A percentile compares a stretch with the other conserved stretches of the same genome.
phyloP scores from a whole-genome alignment of 2,888 invertebrate genomes.

The Zonitis immaculata region DNA sequence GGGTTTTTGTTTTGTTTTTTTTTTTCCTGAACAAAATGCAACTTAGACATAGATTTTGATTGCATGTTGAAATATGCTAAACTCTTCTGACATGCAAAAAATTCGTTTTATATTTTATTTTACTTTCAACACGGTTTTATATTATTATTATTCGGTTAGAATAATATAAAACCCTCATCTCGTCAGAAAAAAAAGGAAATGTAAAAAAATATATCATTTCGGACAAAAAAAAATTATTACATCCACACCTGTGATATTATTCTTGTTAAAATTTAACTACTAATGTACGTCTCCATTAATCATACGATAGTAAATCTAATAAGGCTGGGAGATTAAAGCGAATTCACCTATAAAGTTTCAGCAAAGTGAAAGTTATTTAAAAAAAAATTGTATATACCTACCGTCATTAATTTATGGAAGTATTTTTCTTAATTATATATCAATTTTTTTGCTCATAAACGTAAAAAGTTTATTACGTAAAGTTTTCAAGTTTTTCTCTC shows the following conservation, averaged over 20 bases:
- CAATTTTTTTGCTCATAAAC: no score
- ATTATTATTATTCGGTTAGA: neutral
- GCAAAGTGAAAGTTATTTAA: no score
- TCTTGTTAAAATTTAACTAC: neutral
- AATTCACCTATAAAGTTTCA: no score
- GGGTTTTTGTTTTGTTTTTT: no score
- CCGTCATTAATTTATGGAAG: no score
- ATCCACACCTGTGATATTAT: neutral
- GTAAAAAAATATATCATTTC: neutral
- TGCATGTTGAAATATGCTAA: constrained; percentile 9
- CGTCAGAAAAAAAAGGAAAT: neutral
- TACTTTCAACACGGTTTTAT: neutral
- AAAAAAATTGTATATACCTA: no score
- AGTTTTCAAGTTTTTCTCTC: neutral
- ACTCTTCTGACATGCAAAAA: constrained; percentile 7
- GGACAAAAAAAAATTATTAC: neutral
- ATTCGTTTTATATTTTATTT: constrained; percentile 1
- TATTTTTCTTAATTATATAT: no score
- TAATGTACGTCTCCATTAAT: neutral
- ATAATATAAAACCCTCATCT: neutral
- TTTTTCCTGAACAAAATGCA: no score
- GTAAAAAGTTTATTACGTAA: neutral
- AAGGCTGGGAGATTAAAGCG: neutral
- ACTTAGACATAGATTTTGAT: neutral
- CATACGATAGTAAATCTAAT: neutral